A percentile compares a stretch with the other conserved stretches of the same genome.
Evolutionary conservation across 2,797 vertebrate genomes (phyloP).

Genomic region (Syngnathus rostellatus): DNA sequence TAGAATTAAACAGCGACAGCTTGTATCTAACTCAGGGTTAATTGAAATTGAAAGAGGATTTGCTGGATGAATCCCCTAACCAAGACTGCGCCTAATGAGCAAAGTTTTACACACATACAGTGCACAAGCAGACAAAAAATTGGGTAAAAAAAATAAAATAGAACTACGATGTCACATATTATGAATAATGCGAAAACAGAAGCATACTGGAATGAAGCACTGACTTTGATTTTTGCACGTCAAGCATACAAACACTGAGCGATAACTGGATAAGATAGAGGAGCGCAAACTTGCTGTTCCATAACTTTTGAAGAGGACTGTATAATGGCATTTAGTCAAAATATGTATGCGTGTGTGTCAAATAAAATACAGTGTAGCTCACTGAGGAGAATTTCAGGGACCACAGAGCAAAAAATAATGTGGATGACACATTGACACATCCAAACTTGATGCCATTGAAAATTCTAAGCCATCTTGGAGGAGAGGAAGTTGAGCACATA

Average conservation of each 20-base stretch:
- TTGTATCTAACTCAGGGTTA: neutral
- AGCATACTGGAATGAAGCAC: no score
- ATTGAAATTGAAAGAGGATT: neutral
- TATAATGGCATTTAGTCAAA: no score
- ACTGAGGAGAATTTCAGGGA: slow-evolving; percentile 32
- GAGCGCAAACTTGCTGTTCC: no score
- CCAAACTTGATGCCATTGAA: slow-evolving; percentile 25
- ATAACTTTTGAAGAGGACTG: no score
- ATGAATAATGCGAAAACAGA: no score
- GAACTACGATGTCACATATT: no score
- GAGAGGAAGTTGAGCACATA: slow-evolving; percentile 38
- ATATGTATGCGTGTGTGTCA: slow-evolving; percentile 5
- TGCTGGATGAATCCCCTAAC: slow-evolving; percentile 37
- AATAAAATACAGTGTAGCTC: slow-evolving; percentile 50
- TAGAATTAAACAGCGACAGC: slow-evolving; percentile 3
- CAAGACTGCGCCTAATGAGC: slow-evolving; percentile 42
- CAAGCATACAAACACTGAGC: no score
- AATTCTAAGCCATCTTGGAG: slow-evolving; percentile 27
- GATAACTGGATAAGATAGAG: no score
- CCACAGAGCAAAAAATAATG: slow-evolving; percentile 63
- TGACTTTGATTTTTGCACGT: no score
- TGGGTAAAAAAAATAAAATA: no score
- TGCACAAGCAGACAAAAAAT: slow-evolving; percentile 6
- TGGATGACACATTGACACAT: slow-evolving; percentile 18
- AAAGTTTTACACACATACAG: slow-evolving; percentile 41